These are phyloP conservation scores for Drosophila diplacantha DNA, from an alignment of 2,888 invertebrate genomes.

Conservation along the genomic window DNA sequence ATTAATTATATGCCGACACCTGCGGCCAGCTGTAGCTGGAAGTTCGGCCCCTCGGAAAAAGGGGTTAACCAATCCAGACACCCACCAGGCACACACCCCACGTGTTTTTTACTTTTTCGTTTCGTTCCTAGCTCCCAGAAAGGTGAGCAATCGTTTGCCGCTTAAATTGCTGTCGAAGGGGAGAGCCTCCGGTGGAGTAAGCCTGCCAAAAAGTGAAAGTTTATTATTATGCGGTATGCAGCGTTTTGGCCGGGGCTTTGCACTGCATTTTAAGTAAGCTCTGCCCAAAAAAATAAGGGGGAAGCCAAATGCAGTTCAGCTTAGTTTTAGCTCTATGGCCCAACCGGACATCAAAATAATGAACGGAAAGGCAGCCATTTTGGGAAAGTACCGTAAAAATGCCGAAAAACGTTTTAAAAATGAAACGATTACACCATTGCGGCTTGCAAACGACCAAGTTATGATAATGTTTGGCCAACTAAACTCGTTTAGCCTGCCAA, in stretches of 20 bases:
- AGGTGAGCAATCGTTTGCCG: slow-evolving; percentile 21
- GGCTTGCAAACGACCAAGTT: slow-evolving; percentile 73
- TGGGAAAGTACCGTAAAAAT: slow-evolving; percentile 48
- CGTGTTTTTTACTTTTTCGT: not conserved
- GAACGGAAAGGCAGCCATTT: slow-evolving; percentile 61
- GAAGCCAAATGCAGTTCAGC: slow-evolving; percentile 9
- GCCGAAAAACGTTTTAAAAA: slow-evolving; percentile 71
- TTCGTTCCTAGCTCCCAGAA: not conserved
- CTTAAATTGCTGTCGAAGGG: slow-evolving; percentile 26
- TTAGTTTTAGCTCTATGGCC: not conserved
- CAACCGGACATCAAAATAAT: slow-evolving; percentile 64
- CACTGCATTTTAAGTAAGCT: slow-evolving; percentile 36
- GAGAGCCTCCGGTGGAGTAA: slow-evolving; percentile 26
- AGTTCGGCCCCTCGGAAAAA: slow-evolving; percentile 30
- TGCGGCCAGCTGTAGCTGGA: slow-evolving; percentile 31
- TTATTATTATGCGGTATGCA: slow-evolving; percentile 66
- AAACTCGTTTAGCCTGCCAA: slow-evolving; percentile 71
- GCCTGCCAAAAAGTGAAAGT: slow-evolving; percentile 48
- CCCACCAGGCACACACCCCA: not conserved
- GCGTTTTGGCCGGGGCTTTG: slow-evolving; percentile 14
- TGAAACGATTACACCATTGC: slow-evolving; percentile 72
- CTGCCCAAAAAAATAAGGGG: not conserved
- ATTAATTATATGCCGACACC: slow-evolving; percentile 58
- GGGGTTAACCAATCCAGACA: slow-evolving; percentile 44
- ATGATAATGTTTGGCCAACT: slow-evolving; percentile 73